Percentiles rank a stretch among this genome's conserved stretches.
These are phyloP conservation scores for Drosophila neocordata DNA, from an alignment of 1,140 invertebrate genomes.

Conservation along the genomic window DNA sequence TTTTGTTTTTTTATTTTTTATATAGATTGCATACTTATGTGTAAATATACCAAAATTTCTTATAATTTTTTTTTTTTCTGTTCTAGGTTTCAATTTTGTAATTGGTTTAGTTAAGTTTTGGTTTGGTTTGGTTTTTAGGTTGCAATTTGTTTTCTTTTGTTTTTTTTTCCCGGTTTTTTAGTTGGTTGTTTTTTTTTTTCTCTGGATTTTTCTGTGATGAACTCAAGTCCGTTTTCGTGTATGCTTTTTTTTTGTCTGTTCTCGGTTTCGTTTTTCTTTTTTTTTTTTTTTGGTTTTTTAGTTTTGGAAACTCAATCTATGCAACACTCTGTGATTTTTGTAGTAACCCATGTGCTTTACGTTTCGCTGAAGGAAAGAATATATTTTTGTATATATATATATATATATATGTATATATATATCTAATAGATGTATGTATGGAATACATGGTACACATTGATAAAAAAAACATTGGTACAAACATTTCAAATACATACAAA, in stretches of 20 bases:
- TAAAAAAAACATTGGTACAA: neutral
- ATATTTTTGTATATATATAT: conserved; percentile 8
- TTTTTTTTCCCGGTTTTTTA: too few relatives aligned
- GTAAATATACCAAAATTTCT: conserved; percentile 48
- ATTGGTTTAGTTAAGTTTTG: conserved; percentile 6
- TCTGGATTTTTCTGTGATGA: conserved; percentile 23
- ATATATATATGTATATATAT: neutral
- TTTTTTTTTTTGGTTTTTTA: too few relatives aligned
- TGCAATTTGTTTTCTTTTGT: too few relatives aligned
- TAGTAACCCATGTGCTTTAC: conserved; percentile 53
- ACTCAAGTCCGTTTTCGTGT: conserved; percentile 28
- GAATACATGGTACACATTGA: neutral
- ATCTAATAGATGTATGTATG: too few relatives aligned
- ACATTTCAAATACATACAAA: conserved; percentile 9
- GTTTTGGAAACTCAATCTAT: conserved; percentile 42
- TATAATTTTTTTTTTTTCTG: conserved; percentile 12
- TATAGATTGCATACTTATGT: conserved; percentile 20
- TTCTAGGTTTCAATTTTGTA: neutral
- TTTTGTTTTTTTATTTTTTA: neutral
- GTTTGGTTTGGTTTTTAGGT: conserved; percentile 12
- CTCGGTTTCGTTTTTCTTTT: too few relatives aligned
- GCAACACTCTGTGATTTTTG: conserved; percentile 46
- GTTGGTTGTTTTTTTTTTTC: conserved; percentile 11
- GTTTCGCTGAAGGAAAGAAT: conserved; percentile 58
- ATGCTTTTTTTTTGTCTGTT: conserved; percentile 11